phyloP scores from a whole-genome alignment of 92 coral and sea anemone species.

The Zoanthus sociatus region DNA sequence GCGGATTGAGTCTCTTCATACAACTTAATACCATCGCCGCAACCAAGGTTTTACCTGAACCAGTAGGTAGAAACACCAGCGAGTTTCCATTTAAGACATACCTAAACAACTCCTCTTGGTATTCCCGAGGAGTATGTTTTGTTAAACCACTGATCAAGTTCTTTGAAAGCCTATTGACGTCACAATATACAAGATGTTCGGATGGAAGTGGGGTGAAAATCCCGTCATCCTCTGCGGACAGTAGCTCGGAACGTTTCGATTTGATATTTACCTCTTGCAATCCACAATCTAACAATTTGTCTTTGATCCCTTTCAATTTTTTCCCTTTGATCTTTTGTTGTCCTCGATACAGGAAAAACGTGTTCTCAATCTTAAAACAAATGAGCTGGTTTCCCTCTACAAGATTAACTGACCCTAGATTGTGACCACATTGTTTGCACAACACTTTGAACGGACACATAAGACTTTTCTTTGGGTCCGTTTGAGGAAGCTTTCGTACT shows the following conservation, averaged over 20 bases:
- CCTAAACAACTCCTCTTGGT: constrained; percentile 80
- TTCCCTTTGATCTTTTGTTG: constrained; percentile 69
- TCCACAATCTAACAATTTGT: constrained; percentile 60
- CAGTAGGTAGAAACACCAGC: constrained; percentile 92
- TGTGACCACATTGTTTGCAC: constrained; percentile 72
- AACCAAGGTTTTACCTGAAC: constrained; percentile 92
- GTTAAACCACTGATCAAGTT: constrained; percentile 70
- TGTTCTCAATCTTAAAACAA: constrained; percentile 83
- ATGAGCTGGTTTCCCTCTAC: constrained; percentile 68
- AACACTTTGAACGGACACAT: constrained; percentile 73
- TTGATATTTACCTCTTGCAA: constrained; percentile 73
- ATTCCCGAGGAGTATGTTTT: constrained; percentile 78
- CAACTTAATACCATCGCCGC: constrained; percentile 96
- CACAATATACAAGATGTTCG: constrained; percentile 79
- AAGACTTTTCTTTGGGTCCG: constrained; percentile 62
- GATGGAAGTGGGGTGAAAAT: background rate
- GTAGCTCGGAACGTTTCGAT: background rate
- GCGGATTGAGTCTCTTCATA: constrained; percentile 88
- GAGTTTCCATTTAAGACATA: constrained; percentile 83
- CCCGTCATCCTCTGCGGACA: background rate
- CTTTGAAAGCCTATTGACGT: constrained; percentile 51
- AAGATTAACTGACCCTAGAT: constrained; percentile 69
- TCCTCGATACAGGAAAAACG: constrained; percentile 51
- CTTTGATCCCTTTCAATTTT: constrained; percentile 64
- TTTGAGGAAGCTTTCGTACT: constrained; percentile 71